phyloP scores from a whole-genome alignment of 2,113 vertebrate genomes.

The Vulpes lagopus region DNA sequence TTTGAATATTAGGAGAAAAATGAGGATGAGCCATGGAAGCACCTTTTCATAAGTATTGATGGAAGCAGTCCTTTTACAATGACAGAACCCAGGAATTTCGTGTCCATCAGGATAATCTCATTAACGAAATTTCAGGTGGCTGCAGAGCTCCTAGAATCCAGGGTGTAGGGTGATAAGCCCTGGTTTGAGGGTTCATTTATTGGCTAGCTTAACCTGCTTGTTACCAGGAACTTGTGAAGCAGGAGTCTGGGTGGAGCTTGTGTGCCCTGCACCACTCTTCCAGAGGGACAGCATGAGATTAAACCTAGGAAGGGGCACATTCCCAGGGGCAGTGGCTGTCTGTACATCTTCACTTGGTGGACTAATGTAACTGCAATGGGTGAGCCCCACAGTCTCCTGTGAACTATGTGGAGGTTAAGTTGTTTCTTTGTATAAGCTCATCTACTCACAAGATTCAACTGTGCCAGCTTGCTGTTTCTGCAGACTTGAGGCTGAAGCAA shows the following conservation, averaged over 20 bases:
- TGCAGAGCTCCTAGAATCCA: conserved; percentile 70
- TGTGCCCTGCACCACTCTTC: conserved; percentile 51
- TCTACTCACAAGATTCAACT: neutral
- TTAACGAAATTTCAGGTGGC: conserved; percentile 80
- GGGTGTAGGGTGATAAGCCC: conserved; percentile 71
- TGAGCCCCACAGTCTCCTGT: neutral
- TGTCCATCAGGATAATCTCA: conserved; percentile 71
- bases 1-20: conserved; percentile 52
- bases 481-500: neutral
- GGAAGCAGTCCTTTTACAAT: conserved; percentile 67
- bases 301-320: conserved; percentile 49
- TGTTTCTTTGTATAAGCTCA: conserved; percentile 53
- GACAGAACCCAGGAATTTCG: conserved; percentile 76
- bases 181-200: conserved; percentile 80
- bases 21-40: conserved; percentile 11
- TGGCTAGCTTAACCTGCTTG: conserved; percentile 81
- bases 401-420: fast-evolving
- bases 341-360: conserved; percentile 52
- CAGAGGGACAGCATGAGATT: conserved; percentile 63
- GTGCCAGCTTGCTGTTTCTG: neutral
- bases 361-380: conserved; percentile 23
- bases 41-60: conserved; percentile 69
- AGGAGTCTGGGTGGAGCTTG: conserved; percentile 72
- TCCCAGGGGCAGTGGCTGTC: conserved; percentile 56
- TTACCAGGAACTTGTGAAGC: conserved; percentile 73